Percentiles rank a stretch among this genome's conserved stretches.
These are phyloP conservation scores for Meandrusa payeni DNA, from an alignment of 2,888 invertebrate species.

Conservation along the genomic window DNA sequence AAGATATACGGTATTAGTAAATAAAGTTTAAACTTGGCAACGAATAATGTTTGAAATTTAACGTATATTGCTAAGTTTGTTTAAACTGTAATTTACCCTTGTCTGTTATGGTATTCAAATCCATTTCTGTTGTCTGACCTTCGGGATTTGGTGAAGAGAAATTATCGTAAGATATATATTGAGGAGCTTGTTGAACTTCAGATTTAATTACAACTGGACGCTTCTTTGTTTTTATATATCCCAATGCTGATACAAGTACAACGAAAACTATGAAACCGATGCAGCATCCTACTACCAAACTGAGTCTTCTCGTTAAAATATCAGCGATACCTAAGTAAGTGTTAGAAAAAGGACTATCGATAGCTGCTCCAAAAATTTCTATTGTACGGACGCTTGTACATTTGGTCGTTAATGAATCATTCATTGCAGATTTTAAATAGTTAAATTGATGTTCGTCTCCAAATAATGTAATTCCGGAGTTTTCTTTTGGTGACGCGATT, in stretches of 20 bases:
- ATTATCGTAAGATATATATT: conserved; percentile 88
- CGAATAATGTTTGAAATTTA: background rate
- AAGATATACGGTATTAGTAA: too few species aligned
- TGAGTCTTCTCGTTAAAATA: conserved; percentile 89
- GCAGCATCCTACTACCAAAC: conserved; percentile 92
- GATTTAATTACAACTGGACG: conserved; percentile 88
- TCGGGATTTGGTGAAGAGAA: conserved; percentile 63
- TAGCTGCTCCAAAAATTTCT: conserved; percentile 84
- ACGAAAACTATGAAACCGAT: conserved; percentile 93
- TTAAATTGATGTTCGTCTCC: conserved; percentile 82
- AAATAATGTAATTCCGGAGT: conserved; percentile 60
- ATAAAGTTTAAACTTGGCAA: too few species aligned
- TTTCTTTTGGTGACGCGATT: conserved; percentile 64
- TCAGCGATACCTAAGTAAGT: conserved; percentile 87
- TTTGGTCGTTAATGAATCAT: conserved; percentile 87
- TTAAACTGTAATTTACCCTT: conserved; percentile 58
- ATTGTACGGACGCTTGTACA: conserved; percentile 89
- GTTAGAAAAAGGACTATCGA: conserved; percentile 80
- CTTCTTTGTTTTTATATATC: conserved; percentile 92
- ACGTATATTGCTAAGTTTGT: conserved; percentile 7
- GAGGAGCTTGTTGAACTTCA: conserved; percentile 85
- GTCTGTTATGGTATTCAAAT: conserved; percentile 68
- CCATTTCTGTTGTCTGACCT: conserved; percentile 67
- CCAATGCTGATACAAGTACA: conserved; percentile 90
- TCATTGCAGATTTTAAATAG: conserved; percentile 60